Percentiles rank a stretch among this genome's conserved stretches.
phyloP scores from a whole-genome alignment of 2,888 invertebrate species.

The Heterodera filipjevi region DNA sequence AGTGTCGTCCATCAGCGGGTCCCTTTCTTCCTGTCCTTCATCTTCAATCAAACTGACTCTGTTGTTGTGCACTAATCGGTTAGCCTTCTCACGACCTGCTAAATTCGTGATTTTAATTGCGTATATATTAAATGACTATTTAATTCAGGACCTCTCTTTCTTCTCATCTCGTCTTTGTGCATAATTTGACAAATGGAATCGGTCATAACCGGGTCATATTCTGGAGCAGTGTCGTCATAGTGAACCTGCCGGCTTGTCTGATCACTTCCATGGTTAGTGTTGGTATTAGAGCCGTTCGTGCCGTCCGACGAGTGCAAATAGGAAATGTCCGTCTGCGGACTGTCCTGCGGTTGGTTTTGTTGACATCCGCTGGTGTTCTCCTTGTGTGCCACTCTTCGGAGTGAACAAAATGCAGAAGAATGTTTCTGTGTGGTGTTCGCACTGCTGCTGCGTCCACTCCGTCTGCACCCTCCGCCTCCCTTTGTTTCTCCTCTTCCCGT shows the following conservation, averaged over 20 bases:
- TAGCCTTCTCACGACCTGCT: constrained; percentile 22
- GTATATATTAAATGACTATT: neutral
- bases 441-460: constrained; percentile 20
- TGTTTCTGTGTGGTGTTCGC: constrained; percentile 10
- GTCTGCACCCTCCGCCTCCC: neutral
- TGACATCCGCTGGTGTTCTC: neutral
- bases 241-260: neutral
- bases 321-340: constrained; percentile 61
- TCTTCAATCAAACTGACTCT: constrained; percentile 32
- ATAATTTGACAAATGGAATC: constrained; percentile 17
- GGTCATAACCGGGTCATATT: constrained; percentile 30
- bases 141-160: constrained; percentile 1
- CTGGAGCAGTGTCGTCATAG: constrained; percentile 9
- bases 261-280: neutral
- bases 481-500: constrained; percentile 9
- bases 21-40: constrained; percentile 25
- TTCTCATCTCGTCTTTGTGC: neutral
- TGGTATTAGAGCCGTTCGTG: constrained; percentile 43
- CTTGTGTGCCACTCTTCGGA: neutral
- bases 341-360: constrained; percentile 42
- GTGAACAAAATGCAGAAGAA: constrained; percentile 7
- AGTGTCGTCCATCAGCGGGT: constrained; percentile 23
- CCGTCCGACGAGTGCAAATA: constrained; percentile 60
- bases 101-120: neutral
- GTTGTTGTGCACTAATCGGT: constrained; percentile 18